Base-by-base conservation (phyloP, 2,888 invertebrate genomes). In the Salpingus planirostris region DNA sequence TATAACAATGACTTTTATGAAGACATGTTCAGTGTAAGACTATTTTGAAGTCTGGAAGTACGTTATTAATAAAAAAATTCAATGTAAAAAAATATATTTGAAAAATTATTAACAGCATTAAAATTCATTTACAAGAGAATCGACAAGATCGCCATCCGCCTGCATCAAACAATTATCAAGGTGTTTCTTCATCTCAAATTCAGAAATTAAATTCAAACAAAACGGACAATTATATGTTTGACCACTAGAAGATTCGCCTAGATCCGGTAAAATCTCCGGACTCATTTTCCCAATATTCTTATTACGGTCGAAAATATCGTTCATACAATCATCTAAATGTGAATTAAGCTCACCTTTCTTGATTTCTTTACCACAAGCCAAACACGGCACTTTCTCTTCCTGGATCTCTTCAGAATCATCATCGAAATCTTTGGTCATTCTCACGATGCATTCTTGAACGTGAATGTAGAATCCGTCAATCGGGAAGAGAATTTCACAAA, bases 141-240 rank as follows among this genome's bases (percentile, higher is more conserved):
- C n/a, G n/a, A n/a, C n/a, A n/a, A n/a, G n/a, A n/a, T n/a, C n/a
- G n/a, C n/a, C n/a, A n/a, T n/a, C n/a, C n/a, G n/a, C n/a, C n/a
- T n/a, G n/a, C n/a, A n/a, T 43, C 23, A 60, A 47, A 47, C 72
- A 72, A 3, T 38, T 26, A 57, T 77, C 73, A 30, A 80, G 68
- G 63, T 80, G 80, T 2, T 50, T 43, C 50, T 73, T 74, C 75
- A 79, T 79, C 13, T 66, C 59, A 13, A 40, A 47, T 45, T 68
- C 64, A 43, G 67, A 62, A 22, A 77, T 49, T 57, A 74, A 62
- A 39, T 64, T 42, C 49, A 73, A 65, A 47, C 80, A 80, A 50
- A 74, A 69, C 0, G 79, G 80, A 47, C 79, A 80, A 46, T 73
- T 73, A 24, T 67, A 54, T n/a, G n/a, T n/a, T 1, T 57, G 34